Conservation (phyloP, 2,797 vertebrate species). For the Hippoglossus hippoglossus region DNA sequence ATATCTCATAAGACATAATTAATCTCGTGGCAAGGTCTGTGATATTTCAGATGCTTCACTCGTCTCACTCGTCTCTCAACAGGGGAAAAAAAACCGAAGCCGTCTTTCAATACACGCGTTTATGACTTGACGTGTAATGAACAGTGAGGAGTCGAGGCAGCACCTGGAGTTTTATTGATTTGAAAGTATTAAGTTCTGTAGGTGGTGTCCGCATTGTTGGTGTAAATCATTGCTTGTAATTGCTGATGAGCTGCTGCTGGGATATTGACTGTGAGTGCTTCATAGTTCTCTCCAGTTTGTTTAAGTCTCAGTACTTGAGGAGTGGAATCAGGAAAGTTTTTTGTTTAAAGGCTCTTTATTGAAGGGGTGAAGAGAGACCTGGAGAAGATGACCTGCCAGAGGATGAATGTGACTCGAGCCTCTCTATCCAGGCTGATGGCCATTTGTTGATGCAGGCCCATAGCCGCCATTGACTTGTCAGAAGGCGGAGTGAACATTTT, state of each 20-base stretch:
- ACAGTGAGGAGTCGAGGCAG: conserved; percentile 58
- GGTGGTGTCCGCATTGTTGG: conserved; percentile 37
- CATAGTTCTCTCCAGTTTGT: conserved; percentile 23
- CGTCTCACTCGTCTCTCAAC: conserved; percentile 31
- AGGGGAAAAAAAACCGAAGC: conserved; percentile 55
- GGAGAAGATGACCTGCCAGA: conserved; percentile 52
- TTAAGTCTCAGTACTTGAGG: conserved; percentile 31
- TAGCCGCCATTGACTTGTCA: conserved; percentile 50
- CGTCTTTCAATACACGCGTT: conserved; percentile 42
- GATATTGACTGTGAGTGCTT: conserved; percentile 56
- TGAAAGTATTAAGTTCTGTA: conserved; percentile 56
- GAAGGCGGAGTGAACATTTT: conserved; percentile 56
- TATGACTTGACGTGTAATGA: conserved; percentile 66
- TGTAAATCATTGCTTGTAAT: conserved; percentile 67
- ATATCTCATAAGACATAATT: conserved; percentile 47
- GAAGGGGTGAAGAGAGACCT: conserved; percentile 40
- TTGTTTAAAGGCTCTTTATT: conserved; percentile 37
- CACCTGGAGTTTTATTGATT: conserved; percentile 66
- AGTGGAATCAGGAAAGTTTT: conserved; percentile 11
- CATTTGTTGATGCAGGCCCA: conserved; percentile 32
- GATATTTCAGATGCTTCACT: conserved; percentile 58
- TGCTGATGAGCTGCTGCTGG: conserved; percentile 51
- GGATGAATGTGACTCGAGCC: conserved; percentile 45
- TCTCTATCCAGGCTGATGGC: conserved; percentile 21
- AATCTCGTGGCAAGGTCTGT: conserved; percentile 43